Evolutionary conservation across 2,888 invertebrate genomes (phyloP).

Genomic region (Sesamia inferens): DNA sequence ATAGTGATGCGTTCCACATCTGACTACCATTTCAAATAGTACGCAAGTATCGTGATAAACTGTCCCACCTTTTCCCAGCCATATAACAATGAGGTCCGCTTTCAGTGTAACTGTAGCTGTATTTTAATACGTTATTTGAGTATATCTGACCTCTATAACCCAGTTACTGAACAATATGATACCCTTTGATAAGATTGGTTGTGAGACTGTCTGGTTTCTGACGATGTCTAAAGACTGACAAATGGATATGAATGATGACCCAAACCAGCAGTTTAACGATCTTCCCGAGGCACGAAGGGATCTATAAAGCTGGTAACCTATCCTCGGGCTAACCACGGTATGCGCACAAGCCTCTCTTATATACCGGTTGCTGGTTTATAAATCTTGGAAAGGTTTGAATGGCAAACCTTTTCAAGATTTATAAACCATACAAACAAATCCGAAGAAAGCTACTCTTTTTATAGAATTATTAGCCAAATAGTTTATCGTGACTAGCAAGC

Average conservation of each 20-base stretch:
- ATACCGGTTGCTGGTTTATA: too few relatives aligned
- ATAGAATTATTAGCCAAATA: slow-evolving; percentile 40
- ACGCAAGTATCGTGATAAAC: not conserved
- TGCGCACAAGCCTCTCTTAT: not conserved
- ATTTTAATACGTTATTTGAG: too few relatives aligned
- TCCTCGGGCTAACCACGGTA: not conserved
- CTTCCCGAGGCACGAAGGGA: not conserved
- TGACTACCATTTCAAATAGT: not conserved
- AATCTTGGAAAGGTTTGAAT: too few relatives aligned
- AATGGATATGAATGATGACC: not conserved
- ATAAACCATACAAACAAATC: slow-evolving; percentile 15
- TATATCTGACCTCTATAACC: too few relatives aligned
- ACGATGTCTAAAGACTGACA: not conserved
- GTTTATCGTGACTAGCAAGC: slow-evolving; percentile 45
- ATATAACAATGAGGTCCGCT: too few relatives aligned
- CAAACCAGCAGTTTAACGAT: too few relatives aligned
- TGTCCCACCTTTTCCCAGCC: too few relatives aligned
- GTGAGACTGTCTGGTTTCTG: not conserved
- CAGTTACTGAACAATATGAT: too few relatives aligned
- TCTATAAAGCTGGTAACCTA: too few relatives aligned
- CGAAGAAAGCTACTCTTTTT: slow-evolving; percentile 3
- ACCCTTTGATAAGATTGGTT: not conserved
- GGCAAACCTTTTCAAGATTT: slow-evolving; percentile 24
- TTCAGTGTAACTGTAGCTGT: too few relatives aligned
- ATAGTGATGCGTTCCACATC: not conserved